Conservation (phyloP, 2,888 invertebrate genomes). For the Ferdinandea cuprea region DNA sequence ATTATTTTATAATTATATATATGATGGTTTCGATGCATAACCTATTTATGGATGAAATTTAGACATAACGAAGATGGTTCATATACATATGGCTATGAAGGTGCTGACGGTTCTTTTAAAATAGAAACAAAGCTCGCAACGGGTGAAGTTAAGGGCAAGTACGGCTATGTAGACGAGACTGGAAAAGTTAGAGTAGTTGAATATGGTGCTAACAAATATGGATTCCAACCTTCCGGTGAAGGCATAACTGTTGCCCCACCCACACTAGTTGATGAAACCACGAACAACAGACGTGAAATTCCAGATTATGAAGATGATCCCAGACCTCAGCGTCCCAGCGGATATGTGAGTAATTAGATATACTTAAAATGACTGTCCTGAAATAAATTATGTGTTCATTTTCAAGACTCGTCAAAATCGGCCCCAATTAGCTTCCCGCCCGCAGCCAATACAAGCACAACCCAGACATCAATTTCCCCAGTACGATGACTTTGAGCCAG, state of each 20-base stretch:
- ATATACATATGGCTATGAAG: constrained; percentile 95
- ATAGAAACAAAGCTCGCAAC: constrained; percentile 92
- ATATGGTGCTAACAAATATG: constrained; percentile 94
- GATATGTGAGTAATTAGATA: constrained; percentile 77
- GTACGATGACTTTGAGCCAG: constrained; percentile 80
- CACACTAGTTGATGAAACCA: constrained; percentile 85
- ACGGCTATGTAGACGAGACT: constrained; percentile 93
- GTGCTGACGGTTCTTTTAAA: constrained; percentile 94
- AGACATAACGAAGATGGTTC: constrained; percentile 95
- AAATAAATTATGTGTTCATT: background rate
- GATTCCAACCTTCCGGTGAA: constrained; percentile 93
- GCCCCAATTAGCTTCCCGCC: constrained; percentile 78
- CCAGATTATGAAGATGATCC: constrained; percentile 83
- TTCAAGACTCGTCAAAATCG: constrained; percentile 59
- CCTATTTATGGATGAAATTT: constrained; percentile 46
- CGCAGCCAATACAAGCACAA: constrained; percentile 78
- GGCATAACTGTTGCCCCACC: constrained; percentile 91
- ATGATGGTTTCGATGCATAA: background rate
- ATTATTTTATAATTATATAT: constrained; percentile 41
- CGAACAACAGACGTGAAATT: constrained; percentile 81
- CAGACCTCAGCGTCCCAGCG: constrained; percentile 78
- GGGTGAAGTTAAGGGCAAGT: constrained; percentile 95
- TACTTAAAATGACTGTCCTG: background rate
- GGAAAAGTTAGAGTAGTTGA: constrained; percentile 92
- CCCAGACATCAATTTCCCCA: constrained; percentile 80